Percentiles rank a stretch among this genome's conserved stretches.
phyloP scores from a whole-genome alignment of 2,888 invertebrate species.

The Gastrophysa polygoni region DNA sequence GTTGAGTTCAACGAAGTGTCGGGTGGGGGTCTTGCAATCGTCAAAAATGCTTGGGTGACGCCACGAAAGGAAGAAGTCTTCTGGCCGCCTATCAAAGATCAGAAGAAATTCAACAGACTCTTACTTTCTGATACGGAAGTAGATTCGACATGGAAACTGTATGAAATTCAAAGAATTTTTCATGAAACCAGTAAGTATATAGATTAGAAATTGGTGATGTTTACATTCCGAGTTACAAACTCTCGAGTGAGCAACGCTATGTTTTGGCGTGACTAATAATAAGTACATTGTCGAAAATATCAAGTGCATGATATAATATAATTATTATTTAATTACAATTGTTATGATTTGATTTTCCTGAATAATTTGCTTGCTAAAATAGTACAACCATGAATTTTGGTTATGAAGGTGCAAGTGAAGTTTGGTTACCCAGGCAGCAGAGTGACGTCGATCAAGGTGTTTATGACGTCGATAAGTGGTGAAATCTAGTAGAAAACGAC shows the following conservation, averaged over 20 bases:
- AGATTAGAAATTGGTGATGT: too few species aligned
- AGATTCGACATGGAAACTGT: neutral
- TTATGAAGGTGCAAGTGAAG: too few species aligned
- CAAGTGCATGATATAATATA: too few species aligned
- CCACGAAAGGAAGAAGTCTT: neutral
- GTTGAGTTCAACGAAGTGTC: neutral
- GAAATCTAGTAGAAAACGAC: neutral
- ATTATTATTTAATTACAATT: too few species aligned
- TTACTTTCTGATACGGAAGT: neutral
- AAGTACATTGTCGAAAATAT: too few species aligned
- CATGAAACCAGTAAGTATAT: slow-evolving; percentile 4
- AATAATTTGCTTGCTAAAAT: too few species aligned
- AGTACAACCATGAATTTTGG: too few species aligned
- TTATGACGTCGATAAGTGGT: slow-evolving; percentile 6
- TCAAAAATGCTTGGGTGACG: neutral
- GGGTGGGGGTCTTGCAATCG: neutral
- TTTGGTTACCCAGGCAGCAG: neutral
- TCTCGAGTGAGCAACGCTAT: too few species aligned
- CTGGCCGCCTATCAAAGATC: slow-evolving; percentile 3
- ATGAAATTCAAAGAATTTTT: neutral
- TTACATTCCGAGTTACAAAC: too few species aligned
- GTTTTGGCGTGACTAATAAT: too few species aligned
- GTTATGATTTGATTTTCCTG: too few species aligned
- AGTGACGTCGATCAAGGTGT: slow-evolving; percentile 10
- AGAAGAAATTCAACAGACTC: neutral